Conservation (phyloP, 1,140 invertebrate species). For the Melitaea cinxia region DNA sequence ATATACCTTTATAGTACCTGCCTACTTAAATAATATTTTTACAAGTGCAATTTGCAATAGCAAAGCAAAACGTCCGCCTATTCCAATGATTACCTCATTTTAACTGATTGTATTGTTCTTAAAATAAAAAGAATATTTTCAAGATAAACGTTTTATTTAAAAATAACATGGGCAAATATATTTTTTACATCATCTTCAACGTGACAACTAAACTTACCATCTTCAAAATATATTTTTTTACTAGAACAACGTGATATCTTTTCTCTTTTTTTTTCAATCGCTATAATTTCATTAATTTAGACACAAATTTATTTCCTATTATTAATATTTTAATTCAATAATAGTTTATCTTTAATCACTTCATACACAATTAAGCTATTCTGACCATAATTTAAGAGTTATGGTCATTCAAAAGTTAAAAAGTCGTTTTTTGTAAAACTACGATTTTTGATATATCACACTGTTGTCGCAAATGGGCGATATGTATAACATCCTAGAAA, state of each 20-base stretch:
- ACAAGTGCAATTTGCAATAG: too few relatives aligned
- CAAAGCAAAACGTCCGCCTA: too few relatives aligned
- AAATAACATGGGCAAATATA: slow-evolving; percentile 1
- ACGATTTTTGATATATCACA: too few relatives aligned
- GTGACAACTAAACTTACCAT: slow-evolving; percentile 12
- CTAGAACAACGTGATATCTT: slow-evolving; percentile 16
- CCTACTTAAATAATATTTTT: too few relatives aligned
- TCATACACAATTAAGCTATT: slow-evolving; percentile 3
- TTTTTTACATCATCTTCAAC: slow-evolving; percentile 16
- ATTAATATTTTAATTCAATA: background rate
- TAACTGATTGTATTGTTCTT: too few relatives aligned
- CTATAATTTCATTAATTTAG: slow-evolving; percentile 2
- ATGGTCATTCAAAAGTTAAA: background rate
- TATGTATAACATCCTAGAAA: too few relatives aligned
- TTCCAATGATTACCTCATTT: too few relatives aligned
- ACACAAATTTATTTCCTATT: slow-evolving; percentile 1
- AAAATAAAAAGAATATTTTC: too few relatives aligned
- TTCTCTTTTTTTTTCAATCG: slow-evolving; percentile 2
- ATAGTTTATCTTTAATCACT: slow-evolving; percentile 1
- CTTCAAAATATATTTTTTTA: slow-evolving; percentile 4
- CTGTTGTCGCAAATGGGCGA: too few relatives aligned
- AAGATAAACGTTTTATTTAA: slow-evolving; percentile 4
- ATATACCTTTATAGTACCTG: too few relatives aligned
- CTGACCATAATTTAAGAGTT: background rate
- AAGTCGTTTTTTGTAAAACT: too few relatives aligned